Conservation (phyloP, 1,140 invertebrate species). For the Papilio helenus region DNA sequence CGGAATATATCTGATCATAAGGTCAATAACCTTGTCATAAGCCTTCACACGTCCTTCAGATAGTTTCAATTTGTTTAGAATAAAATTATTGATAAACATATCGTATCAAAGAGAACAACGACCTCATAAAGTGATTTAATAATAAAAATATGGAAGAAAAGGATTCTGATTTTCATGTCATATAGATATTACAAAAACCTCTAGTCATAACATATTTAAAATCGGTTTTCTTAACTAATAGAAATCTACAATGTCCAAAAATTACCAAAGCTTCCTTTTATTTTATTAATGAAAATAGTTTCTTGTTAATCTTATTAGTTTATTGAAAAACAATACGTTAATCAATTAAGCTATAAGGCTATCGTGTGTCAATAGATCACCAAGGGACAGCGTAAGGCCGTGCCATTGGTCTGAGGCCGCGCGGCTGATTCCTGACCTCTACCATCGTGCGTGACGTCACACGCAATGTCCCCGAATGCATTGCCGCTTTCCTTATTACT, state of each 20-base stretch:
- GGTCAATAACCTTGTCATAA: background rate
- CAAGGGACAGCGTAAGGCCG: slow-evolving; percentile 12
- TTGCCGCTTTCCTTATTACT: background rate
- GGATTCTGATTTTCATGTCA: background rate
- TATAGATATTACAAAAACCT: too few relatives aligned
- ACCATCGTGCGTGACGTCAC: slow-evolving; percentile 3
- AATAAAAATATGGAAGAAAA: background rate
- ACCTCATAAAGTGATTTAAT: background rate
- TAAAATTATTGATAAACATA: background rate
- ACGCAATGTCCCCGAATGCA: slow-evolving; percentile 1
- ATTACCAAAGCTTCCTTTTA: too few relatives aligned
- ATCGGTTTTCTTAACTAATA: too few relatives aligned
- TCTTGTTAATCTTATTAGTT: background rate
- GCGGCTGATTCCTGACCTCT: background rate
- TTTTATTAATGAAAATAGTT: background rate
- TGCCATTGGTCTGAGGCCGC: background rate
- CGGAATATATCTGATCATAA: background rate
- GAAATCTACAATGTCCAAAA: too few relatives aligned
- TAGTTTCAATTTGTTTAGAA: slow-evolving; percentile 3
- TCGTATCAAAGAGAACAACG: background rate
- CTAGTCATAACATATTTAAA: too few relatives aligned
- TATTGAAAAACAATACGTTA: background rate
- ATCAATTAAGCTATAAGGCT: slow-evolving; percentile 17
- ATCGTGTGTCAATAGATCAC: background rate
- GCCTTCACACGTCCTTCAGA: background rate